A percentile compares a stretch with the other conserved stretches of the same genome.
phyloP scores from a whole-genome alignment of 2,113 vertebrate species.

The Lichenostomus cassidix region DNA sequence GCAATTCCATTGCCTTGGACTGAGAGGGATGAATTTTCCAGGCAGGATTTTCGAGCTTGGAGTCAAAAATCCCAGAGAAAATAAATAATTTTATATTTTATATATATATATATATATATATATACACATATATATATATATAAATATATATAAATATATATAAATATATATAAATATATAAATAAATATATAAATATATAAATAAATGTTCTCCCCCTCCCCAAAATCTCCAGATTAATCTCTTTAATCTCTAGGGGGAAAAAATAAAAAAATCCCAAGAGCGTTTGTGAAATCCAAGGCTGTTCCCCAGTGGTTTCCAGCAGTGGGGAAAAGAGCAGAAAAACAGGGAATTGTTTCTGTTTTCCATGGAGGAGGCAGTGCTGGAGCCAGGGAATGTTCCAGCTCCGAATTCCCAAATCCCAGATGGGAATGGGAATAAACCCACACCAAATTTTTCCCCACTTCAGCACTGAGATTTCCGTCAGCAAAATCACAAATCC shows the following conservation, averaged over 20 bases:
- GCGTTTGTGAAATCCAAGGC: background rate
- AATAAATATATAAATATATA: background rate
- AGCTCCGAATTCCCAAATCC: accelerated
- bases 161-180: no score
- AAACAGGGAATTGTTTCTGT: background rate
- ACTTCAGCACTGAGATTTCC: background rate
- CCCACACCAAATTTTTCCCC: background rate
- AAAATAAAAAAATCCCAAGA: background rate
- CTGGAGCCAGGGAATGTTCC: background rate
- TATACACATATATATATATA: no score
- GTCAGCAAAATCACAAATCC: background rate
- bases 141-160: no score
- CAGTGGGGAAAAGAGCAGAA: background rate
- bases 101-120: no score
- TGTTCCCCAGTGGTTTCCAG: background rate
- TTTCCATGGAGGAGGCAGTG: background rate
- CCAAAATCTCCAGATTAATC: background rate
- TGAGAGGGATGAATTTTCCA: background rate
- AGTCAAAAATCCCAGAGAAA: background rate
- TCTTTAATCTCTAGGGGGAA: background rate
- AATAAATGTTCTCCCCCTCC: background rate
- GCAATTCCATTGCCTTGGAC: background rate
- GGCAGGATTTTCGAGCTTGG: background rate
- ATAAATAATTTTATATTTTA: no score
- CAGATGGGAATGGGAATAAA: background rate